Base-by-base conservation (phyloP, 2,113 vertebrate species). In the Mastomys natalensis region DNA sequence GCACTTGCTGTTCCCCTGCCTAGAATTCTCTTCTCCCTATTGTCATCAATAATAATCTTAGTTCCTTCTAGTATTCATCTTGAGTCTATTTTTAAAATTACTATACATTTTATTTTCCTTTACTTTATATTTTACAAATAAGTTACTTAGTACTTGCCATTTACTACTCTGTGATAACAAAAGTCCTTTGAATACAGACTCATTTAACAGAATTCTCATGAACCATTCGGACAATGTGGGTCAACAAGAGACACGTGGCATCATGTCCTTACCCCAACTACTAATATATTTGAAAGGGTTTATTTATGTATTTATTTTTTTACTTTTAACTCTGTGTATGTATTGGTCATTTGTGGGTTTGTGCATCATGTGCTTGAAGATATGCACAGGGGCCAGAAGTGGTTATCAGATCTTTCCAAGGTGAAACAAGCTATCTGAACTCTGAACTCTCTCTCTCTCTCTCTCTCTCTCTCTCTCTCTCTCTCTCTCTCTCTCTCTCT, bases 201-300 rank as follows among this genome's bases (percentile, higher is more conserved):
- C 53, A 13, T 16, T 34, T 16, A 9, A 10, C 8, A 70, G 72
- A 31, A 64, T 31, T 66, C 24, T 26, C 34, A 9, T 12, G 13
- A 1, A 29, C 24, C 10, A 21, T 19, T 40, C 43, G 19, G 10
- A 40, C 5, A 66, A 9, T 19, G 15, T 74, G 22, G 7, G 9
- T 24, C 7, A 5, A 7, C 5, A 19, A 19, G 1, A 8, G 8
- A 68, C n/a, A 40, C 1, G 5, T 0, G 2, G 4, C 8, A 0
- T 37, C 64, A 16, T 53, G 34, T 45, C 16, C 4, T 1, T 8
- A 15, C 7, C 51, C 24, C 22, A 62, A 37, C 17, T 29, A 31
- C 29, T 86, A 66, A 66, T 48, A 37, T 66, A 66, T 66, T 34
- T 66, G 1, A 85, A 48, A 34, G 1, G 10, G 51, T 51, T 51